phyloP scores from a whole-genome alignment of 2,797 vertebrate species.

The Sebastes vulpes region DNA sequence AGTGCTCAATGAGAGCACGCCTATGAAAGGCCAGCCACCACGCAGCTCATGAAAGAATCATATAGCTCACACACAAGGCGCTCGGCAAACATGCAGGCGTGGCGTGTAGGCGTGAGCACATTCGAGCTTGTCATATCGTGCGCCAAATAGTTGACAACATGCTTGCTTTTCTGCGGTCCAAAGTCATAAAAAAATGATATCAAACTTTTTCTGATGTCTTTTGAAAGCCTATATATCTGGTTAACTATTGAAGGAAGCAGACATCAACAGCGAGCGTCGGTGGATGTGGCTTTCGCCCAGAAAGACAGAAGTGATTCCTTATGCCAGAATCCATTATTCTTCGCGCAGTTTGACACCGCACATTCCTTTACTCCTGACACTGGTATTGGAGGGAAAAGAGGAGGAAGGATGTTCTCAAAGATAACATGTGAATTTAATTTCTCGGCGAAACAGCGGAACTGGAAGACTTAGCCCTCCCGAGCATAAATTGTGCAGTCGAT shows the following conservation, averaged over 20 bases:
- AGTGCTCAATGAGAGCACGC: constrained; percentile 76
- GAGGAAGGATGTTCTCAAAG: constrained; percentile 64
- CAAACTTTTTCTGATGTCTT: constrained; percentile 29
- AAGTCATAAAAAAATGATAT: constrained; percentile 50
- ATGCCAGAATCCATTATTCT: constrained; percentile 57
- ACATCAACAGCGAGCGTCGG: constrained; percentile 16
- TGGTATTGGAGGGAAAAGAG: constrained; percentile 36
- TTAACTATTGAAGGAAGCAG: constrained; percentile 36
- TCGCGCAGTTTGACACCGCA: constrained; percentile 38
- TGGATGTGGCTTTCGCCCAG: constrained; percentile 37
- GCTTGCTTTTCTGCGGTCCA: constrained; percentile 29
- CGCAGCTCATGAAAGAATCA: constrained; percentile 83
- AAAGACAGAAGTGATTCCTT: constrained; percentile 34
- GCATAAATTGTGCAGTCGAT: constrained; percentile 61
- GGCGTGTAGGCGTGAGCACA: constrained; percentile 38
- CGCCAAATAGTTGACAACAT: constrained; percentile 32
- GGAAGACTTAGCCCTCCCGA: constrained; percentile 48
- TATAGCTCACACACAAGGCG: constrained; percentile 60
- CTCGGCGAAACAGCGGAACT: constrained; percentile 56
- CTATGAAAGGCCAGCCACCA: constrained; percentile 75
- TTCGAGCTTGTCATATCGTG: constrained; percentile 28
- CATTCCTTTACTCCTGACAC: constrained; percentile 36
- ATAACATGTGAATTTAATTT: constrained; percentile 74
- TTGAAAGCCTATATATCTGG: constrained; percentile 21
- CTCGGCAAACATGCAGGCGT: constrained; percentile 63